Evolutionary conservation across 2,797 vertebrate genomes (phyloP).

Genomic region (Poecile montanus): DNA sequence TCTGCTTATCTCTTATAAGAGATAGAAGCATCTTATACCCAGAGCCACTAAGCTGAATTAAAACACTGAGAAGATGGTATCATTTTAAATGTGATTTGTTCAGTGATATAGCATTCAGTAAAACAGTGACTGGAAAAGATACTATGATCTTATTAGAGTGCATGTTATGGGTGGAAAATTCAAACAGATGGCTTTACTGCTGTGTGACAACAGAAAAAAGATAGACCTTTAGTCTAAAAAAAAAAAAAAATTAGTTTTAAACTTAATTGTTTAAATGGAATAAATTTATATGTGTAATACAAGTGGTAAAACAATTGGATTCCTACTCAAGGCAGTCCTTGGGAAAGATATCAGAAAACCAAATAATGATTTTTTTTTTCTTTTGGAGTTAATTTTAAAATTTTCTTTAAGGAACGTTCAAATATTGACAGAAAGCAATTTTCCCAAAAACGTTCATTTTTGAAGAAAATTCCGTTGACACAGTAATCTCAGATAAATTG

Average conservation of each 20-base stretch:
- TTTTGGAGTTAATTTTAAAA: neutral
- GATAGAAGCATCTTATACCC: neutral
- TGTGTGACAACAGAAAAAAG: neutral
- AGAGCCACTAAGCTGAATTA: conserved; percentile 44
- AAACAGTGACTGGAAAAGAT: neutral
- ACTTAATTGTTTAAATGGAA: neutral
- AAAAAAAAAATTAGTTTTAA: neutral
- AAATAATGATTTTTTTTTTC: rapidly evolving
- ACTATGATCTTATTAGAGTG: neutral
- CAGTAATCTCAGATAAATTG: neutral
- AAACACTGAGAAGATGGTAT: conserved; percentile 2
- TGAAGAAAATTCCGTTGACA: neutral
- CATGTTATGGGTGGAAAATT: neutral
- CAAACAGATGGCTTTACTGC: neutral
- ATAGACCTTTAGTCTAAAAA: neutral
- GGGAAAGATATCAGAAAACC: neutral
- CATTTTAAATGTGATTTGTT: conserved; percentile 39
- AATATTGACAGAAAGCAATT: neutral
- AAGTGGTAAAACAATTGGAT: neutral
- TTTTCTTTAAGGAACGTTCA: neutral
- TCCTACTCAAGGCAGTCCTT: neutral
- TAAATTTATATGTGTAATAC: neutral
- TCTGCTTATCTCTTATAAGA: conserved; percentile 22
- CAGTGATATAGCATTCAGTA: neutral
- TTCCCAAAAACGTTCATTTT: neutral